Evolutionary conservation across 2,113 vertebrate species (phyloP).

Genomic region (Bubo bubo): DNA sequence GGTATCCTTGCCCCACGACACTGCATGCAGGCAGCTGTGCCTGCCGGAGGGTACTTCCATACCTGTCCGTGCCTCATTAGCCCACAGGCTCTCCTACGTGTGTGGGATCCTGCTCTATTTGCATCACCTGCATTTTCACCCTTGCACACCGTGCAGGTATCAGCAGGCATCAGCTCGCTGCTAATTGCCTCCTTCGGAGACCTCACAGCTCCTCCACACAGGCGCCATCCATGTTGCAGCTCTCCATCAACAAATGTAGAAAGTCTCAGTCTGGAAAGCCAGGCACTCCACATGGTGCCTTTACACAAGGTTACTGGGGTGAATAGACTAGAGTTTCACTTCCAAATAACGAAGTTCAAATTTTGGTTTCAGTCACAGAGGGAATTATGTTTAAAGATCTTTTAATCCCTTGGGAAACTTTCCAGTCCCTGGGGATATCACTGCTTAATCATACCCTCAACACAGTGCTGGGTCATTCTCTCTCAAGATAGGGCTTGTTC

Average conservation of each 20-base stretch:
- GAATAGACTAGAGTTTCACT: neutral
- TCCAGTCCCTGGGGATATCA: neutral
- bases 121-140: neutral
- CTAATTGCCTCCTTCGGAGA: neutral
- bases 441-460: neutral
- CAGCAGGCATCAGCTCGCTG: neutral
- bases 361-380: neutral
- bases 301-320: rapidly evolving
- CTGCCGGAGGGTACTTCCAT: neutral
- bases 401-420: neutral
- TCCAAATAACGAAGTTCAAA: neutral
- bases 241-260: rapidly evolving
- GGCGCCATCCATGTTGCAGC: rapidly evolving
- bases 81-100: neutral
- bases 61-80: neutral
- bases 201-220: rapidly evolving
- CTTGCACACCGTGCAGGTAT: neutral
- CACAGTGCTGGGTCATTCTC: neutral
- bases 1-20: neutral
- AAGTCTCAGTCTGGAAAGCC: neutral
- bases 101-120: neutral
- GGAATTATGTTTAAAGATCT: neutral
- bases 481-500: constrained; percentile 10
- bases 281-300: neutral
- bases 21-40: neutral